Conservation (phyloP, 2,888 invertebrate species). For the Rhodophaea formosa region DNA sequence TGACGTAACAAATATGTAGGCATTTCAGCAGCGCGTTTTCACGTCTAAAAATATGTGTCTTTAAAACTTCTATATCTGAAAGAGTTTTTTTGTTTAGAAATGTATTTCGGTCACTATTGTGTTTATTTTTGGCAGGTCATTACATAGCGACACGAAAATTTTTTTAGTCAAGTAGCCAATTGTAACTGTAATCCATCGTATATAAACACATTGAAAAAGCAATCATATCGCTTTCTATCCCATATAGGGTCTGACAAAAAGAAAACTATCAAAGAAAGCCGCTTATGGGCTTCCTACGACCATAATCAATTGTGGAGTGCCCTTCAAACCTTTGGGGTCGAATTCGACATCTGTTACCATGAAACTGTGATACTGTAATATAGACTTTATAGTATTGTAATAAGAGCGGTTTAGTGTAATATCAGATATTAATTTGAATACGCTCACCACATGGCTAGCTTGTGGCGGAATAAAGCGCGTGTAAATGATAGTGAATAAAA, state of each 20-base stretch:
- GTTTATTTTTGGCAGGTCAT: no score
- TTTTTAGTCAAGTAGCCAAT: no score
- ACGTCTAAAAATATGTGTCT: no score
- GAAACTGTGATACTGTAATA: constrained; percentile 25
- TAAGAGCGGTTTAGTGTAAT: neutral
- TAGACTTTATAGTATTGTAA: neutral
- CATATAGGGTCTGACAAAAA: constrained; percentile 29
- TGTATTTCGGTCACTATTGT: no score
- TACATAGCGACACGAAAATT: no score
- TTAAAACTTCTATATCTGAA: no score
- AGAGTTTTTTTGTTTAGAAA: no score
- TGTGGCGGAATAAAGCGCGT: constrained; percentile 20
- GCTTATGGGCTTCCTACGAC: constrained; percentile 61
- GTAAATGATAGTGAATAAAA: neutral
- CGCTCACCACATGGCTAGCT: constrained; percentile 2
- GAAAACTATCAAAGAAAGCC: constrained; percentile 73
- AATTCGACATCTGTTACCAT: constrained; percentile 70
- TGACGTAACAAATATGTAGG: no score
- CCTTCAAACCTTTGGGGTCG: constrained; percentile 65
- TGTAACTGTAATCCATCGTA: no score
- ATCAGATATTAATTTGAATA: constrained; percentile 9
- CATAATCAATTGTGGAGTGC: constrained; percentile 72
- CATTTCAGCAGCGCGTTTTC: no score
- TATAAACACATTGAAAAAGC: neutral
- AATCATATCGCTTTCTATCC: neutral